These are phyloP conservation scores for Chloroceryle aenea DNA, from an alignment of 2,113 vertebrate genomes.

Conservation along the genomic window DNA sequence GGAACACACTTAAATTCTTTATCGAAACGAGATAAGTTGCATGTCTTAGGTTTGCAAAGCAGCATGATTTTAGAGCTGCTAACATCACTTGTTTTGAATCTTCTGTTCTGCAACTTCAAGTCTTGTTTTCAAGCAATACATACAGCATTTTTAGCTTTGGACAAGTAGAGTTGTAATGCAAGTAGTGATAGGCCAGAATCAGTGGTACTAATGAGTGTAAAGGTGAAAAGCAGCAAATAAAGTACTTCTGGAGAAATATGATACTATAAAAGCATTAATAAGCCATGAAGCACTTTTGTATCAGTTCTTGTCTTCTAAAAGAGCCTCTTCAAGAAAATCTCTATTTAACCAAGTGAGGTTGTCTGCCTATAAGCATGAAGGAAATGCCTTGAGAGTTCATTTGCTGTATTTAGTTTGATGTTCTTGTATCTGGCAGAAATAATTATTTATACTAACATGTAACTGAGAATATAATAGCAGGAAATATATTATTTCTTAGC, in stretches of 20 bases:
- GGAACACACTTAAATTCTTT: not conserved
- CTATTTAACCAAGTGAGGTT: not conserved
- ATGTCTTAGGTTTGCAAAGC: not conserved
- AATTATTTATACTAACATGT: constrained; percentile 22
- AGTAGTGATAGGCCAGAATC: not conserved
- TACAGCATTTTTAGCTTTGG: not conserved
- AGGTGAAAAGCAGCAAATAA: not conserved
- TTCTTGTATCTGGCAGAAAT: not conserved
- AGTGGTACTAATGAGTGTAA: not conserved
- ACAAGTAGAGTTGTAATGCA: not conserved
- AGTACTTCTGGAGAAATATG: not conserved
- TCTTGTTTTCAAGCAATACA: not conserved
- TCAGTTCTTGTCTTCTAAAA: not conserved
- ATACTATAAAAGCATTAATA: not conserved
- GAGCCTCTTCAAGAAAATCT: not conserved
- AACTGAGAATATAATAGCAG: constrained; percentile 30
- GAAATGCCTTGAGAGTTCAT: constrained; percentile 16
- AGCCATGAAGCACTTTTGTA: constrained; percentile 28
- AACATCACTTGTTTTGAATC: not conserved
- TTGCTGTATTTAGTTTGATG: not conserved
- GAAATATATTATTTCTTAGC: constrained; percentile 36
- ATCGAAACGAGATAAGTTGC: not conserved
- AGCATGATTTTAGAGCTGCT: not conserved
- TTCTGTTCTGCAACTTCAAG: not conserved
- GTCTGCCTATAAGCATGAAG: not conserved